Base-by-base conservation (phyloP, 1,140 invertebrate genomes). In the Phthorimaea operculella region DNA sequence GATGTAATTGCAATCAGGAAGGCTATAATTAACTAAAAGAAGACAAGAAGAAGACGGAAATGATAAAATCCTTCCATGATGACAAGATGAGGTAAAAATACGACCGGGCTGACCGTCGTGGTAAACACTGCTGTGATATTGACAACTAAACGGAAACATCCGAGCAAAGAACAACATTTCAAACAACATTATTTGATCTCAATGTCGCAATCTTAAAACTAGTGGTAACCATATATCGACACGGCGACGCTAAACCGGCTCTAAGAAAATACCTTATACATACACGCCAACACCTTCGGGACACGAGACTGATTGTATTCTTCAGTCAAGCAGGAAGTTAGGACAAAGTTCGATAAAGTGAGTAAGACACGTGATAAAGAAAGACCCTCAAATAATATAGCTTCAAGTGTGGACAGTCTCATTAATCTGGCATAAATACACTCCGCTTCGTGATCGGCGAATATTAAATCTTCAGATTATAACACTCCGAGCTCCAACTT, bases 121-220 rank as follows among this genome's bases (percentile, higher is more conserved):
- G 62, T 70, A 72, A 73, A 78, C 76, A 80, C 79, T 80, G 74
- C 79, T 84, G 81, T 84, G 81, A 84, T 84, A 84, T 84, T 81
- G 73, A 81, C 76, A 79, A 81, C 72, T 61, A 56, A 66, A 58
- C 44, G 59, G 62, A 68, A 66, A 67, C 66, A 69, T 59, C 55
- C 55, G 54, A 74, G 64, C 63, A 57, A 68, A 67, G 59, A 69
- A 66, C 60, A 76, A 78, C 61, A 73, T 65, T 33, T 64, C 60
- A 63, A 67, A 68, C 60, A 68, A 72, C 68, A 70, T 60, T 59
- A 57, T 64, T 77, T 74, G 68, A 79, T 71, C 60, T 68, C 68
- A 63, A 67, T 60, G 58, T 67, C 65, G 59, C 62, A 67, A 70
- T 54, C 77, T 79, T 80, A 82, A 62, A 72, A 63, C 78, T 84